phyloP scores from a whole-genome alignment of 2,797 vertebrate species.

The Squalus acanthias region DNA sequence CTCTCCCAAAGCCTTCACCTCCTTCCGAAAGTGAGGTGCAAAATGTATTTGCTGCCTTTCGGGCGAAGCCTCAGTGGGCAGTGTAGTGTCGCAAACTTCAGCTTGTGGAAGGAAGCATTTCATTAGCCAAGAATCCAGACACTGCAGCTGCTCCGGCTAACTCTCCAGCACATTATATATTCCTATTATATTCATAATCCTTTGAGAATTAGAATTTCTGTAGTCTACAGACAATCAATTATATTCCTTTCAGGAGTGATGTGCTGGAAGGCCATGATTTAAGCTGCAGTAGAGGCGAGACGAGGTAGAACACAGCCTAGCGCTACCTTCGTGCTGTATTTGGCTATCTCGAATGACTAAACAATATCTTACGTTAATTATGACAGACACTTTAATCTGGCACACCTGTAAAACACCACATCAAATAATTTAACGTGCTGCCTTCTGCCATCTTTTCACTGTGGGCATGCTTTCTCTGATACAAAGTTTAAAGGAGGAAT shows the following conservation, averaged over 20 bases:
- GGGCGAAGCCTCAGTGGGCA: no score
- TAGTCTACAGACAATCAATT: not conserved
- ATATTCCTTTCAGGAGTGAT: not conserved
- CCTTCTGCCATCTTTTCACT: no score
- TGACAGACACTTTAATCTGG: no score
- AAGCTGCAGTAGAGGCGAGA: not conserved
- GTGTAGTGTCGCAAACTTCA: not conserved
- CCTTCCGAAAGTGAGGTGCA: no score
- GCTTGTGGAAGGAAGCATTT: not conserved
- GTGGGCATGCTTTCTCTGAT: no score
- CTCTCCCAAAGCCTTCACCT: no score
- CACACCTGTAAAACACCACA: no score
- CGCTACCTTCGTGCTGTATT: not conserved
- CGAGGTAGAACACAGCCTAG: not conserved
- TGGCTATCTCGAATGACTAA: not conserved
- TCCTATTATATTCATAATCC: not conserved
- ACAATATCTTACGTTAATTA: not conserved
- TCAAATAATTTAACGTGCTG: no score
- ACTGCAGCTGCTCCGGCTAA: not conserved
- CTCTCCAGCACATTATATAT: not conserved
- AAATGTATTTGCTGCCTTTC: no score
- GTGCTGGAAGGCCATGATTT: not conserved
- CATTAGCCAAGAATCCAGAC: not conserved
- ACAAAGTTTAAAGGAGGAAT: no score
- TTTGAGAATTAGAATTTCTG: not conserved